Percentiles rank a stretch among this genome's conserved stretches.
Conservation (phyloP, 2,797 vertebrate genomes). For the Heteromormyrus szaboi region DNA sequence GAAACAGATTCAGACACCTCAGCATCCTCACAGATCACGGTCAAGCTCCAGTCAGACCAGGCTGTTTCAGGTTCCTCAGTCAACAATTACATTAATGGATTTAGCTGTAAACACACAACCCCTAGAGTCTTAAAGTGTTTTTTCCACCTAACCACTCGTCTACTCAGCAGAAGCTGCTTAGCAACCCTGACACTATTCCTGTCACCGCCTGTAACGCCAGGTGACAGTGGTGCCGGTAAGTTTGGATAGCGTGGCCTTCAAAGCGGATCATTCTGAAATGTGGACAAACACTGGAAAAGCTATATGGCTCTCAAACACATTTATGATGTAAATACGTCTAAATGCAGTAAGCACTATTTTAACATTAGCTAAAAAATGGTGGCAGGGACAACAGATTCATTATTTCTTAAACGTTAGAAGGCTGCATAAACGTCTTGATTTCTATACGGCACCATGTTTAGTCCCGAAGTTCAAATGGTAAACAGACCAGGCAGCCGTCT, state of each 20-base stretch:
- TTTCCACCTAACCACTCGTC: background rate
- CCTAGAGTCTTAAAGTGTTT: background rate
- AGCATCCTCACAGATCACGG: background rate
- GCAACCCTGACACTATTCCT: background rate
- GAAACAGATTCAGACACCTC: background rate
- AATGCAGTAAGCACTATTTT: background rate
- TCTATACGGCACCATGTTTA: background rate
- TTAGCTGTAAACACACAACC: background rate
- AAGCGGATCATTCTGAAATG: background rate
- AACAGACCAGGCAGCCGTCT: background rate
- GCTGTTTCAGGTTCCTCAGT: background rate
- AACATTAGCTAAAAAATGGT: background rate
- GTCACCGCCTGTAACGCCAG: background rate
- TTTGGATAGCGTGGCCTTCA: background rate
- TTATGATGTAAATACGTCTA: background rate
- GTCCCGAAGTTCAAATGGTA: background rate
- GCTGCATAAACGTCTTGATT: background rate
- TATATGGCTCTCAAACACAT: background rate
- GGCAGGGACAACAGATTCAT: background rate
- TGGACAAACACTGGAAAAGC: background rate
- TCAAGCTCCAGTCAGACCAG: background rate
- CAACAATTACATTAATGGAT: background rate
- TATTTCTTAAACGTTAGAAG: background rate
- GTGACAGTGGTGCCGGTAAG: background rate
- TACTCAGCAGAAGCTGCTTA: background rate